Base-by-base conservation (phyloP, 2,113 vertebrate genomes). In the Pterocles gutturalis region DNA sequence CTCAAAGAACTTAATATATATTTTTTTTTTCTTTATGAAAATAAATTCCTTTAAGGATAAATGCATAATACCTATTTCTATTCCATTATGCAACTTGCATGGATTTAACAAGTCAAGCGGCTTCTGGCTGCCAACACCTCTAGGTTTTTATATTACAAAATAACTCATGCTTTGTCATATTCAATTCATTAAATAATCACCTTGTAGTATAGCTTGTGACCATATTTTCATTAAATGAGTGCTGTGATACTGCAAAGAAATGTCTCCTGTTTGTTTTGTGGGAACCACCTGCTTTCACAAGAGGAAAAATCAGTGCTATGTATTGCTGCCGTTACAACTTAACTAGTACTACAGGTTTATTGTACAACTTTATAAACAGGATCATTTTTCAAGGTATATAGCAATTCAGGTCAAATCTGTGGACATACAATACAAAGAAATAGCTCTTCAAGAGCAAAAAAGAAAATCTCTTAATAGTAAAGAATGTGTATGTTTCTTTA, bases 201-300 rank as follows among this genome's bases (percentile, higher is more conserved):
- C 33, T 45, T 43, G n/a, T 70, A 90, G 41, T 64, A 17, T 5
- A 78, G 36, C 31, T 92, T 83, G 18, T 78, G 24, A 71, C 89
- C 86, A 87, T 46, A 60, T 83, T 92, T 97, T 88, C 57, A 89
- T 95, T 72, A 96, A 54, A 46, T 88, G 53, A 62, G 75, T 92
- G 45, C 33, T 53, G 46, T 26, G 53, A 58, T 54, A 54, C 36
- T 66, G n/a, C 17, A 67, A 28, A 77, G 26, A 58, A 82, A 67
- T 82, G 29, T 5, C 11, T 79, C 31, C 29, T 69, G 22, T 55
- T 92, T 83, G 38, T 83, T 61, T 87, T 64, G 34, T 38, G 25
- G 46, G 28, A 96, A 45, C 8, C 34, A 79, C 8, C 7, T 77
- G 11, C 41, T 76, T 93, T 82, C 72, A 77, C 34, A 91, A 54